Conservation (phyloP, 2,888 invertebrate species). For the Rhagonycha lutea region DNA sequence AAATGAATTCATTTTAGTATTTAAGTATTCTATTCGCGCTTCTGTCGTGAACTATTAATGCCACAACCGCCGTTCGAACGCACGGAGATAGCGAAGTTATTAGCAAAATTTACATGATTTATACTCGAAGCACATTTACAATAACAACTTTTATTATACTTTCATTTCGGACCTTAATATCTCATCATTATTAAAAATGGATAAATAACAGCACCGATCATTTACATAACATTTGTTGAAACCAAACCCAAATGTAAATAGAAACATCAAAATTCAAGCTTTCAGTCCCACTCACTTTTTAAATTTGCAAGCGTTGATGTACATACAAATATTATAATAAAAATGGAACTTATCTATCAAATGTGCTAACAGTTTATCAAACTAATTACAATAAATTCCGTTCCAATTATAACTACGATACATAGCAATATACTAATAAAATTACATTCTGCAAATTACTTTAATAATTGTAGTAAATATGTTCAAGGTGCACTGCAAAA, state of each 20-base stretch:
- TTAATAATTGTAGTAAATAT: neutral
- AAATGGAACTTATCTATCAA: neutral
- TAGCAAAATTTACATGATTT: conserved; percentile 32
- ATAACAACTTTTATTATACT: conserved; percentile 30
- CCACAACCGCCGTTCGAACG: conserved; percentile 36
- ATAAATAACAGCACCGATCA: neutral
- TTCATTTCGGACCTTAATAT: conserved; percentile 18
- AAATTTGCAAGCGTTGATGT: neutral
- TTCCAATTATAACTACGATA: neutral
- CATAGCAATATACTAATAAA: neutral
- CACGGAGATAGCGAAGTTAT: conserved; percentile 32
- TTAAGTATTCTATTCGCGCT: conserved; percentile 39
- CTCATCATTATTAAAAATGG: conserved; percentile 10
- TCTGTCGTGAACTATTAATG: conserved; percentile 40
- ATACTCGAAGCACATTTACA: conserved; percentile 25
- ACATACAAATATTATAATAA: neutral
- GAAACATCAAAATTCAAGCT: neutral
- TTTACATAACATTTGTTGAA: neutral
- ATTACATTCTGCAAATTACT: neutral
- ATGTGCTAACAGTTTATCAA: neutral
- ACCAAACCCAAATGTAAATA: neutral
- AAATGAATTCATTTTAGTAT: conserved; percentile 33
- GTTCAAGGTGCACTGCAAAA: neutral
- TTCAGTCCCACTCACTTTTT: no score
- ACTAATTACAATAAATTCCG: neutral